Conservation (phyloP, 2,888 invertebrate genomes). For the Drosophila birchii region DNA sequence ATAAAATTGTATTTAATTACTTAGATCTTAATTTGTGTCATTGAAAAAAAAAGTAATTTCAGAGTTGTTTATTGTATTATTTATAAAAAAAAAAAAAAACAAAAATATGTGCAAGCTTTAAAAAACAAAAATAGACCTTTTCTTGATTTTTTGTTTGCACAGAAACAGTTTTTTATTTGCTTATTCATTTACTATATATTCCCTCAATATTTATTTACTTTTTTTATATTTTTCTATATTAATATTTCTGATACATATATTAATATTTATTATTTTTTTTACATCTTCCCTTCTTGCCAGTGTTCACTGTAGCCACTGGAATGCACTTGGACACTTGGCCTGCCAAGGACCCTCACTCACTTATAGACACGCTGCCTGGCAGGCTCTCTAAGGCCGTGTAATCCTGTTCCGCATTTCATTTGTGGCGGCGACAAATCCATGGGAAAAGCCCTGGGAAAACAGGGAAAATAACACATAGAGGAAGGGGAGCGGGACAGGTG, state of each 20-base stretch:
- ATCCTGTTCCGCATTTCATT: conserved; percentile 49
- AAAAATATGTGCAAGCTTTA: not conserved
- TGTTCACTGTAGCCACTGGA: conserved; percentile 3
- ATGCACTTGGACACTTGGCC: conserved; percentile 38
- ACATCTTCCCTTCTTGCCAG: not conserved
- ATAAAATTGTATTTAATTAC: not conserved
- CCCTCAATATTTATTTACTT: not conserved
- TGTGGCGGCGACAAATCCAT: conserved; percentile 29
- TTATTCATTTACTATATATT: not conserved
- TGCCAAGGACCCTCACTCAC: conserved; percentile 34
- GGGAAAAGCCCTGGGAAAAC: conserved; percentile 3
- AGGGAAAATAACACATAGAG: not conserved
- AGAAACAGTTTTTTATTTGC: not conserved
- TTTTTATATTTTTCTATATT: not conserved
- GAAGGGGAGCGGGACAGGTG: not conserved
- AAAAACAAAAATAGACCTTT: not conserved
- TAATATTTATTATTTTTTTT: not conserved
- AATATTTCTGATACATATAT: accelerated
- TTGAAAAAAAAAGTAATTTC: not conserved
- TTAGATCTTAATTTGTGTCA: too few relatives aligned
- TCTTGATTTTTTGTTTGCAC: not conserved
- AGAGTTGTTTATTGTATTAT: not conserved
- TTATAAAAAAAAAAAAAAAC: not conserved
- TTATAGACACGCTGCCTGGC: conserved; percentile 32
- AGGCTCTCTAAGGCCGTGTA: conserved; percentile 38